phyloP scores from a whole-genome alignment of 2,113 vertebrate species.

The Camelus bactrianus region DNA sequence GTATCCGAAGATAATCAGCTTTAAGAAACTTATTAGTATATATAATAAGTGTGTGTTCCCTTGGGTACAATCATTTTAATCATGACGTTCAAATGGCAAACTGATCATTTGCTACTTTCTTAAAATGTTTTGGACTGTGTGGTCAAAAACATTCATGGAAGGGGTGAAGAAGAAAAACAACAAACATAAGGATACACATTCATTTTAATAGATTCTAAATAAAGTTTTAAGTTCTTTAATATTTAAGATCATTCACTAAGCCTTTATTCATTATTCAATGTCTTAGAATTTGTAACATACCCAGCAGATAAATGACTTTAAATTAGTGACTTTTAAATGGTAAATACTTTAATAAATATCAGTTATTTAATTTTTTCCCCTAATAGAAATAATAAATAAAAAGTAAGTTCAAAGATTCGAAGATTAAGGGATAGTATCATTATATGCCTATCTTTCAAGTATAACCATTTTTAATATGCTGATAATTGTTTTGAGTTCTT shows the following conservation, averaged over 20 bases:
- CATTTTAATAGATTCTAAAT: not conserved
- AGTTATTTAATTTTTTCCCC: not conserved
- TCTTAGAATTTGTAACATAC: not conserved
- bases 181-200: not conserved
- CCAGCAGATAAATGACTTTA: not conserved
- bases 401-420: not conserved
- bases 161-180: slow-evolving; percentile 15
- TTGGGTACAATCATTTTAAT: slow-evolving; percentile 67
- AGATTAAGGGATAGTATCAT: not conserved
- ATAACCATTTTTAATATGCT: not conserved
- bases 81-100: slow-evolving; percentile 75
- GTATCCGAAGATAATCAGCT: slow-evolving; percentile 75
- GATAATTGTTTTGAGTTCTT: not conserved
- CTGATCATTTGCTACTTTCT: slow-evolving; percentile 73
- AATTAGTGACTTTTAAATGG: not conserved
- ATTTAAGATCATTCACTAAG: not conserved
- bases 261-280: not conserved
- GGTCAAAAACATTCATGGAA: slow-evolving; percentile 23
- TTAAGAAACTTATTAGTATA: slow-evolving; percentile 69
- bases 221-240: not conserved
- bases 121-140: slow-evolving; percentile 73
- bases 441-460: not conserved
- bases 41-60: slow-evolving; percentile 27
- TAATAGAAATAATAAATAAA: not conserved
- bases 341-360: not conserved